These are phyloP conservation scores for Exocentrus adspersus DNA, from an alignment of 2,888 invertebrate species.

Conservation along the genomic window DNA sequence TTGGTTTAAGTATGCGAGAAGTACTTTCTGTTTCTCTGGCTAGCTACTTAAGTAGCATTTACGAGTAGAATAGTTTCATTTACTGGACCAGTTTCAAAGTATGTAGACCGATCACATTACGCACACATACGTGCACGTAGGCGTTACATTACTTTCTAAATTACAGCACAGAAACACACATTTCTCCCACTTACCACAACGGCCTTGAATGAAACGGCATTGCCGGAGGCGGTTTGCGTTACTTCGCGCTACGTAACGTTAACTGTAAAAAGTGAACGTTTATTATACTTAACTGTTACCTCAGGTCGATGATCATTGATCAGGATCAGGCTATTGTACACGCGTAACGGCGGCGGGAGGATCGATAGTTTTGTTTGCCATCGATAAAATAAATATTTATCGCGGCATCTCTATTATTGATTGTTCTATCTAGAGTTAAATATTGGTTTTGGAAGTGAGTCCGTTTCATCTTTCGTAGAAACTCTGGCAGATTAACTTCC, in stretches of 20 bases:
- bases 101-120: background rate
- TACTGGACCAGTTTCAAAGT: too few relatives aligned
- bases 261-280: slow-evolving; percentile 27
- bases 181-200: slow-evolving; percentile 3
- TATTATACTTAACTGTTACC: slow-evolving; percentile 1
- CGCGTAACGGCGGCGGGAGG: background rate
- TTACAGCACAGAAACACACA: slow-evolving; percentile 6
- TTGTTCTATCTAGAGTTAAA: too few relatives aligned
- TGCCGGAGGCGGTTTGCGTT: slow-evolving; percentile 13
- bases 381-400: slow-evolving; percentile 12
- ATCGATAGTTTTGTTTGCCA: slow-evolving; percentile 12
- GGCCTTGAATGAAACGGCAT: slow-evolving; percentile 24
- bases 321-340: too few relatives aligned
- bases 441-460: background rate
- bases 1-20: too few relatives aligned
- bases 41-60: too few relatives aligned
- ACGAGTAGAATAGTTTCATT: too few relatives aligned
- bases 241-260: background rate
- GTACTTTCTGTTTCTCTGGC: too few relatives aligned
- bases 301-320: slow-evolving; percentile 18
- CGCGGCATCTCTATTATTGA: too few relatives aligned
- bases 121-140: background rate
- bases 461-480: too few relatives aligned
- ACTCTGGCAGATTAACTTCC: too few relatives aligned
- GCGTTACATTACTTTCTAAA: slow-evolving; percentile 17